Evolutionary conservation across 2,888 invertebrate genomes (phyloP).

Genomic region (Pristionchus mayeri): DNA sequence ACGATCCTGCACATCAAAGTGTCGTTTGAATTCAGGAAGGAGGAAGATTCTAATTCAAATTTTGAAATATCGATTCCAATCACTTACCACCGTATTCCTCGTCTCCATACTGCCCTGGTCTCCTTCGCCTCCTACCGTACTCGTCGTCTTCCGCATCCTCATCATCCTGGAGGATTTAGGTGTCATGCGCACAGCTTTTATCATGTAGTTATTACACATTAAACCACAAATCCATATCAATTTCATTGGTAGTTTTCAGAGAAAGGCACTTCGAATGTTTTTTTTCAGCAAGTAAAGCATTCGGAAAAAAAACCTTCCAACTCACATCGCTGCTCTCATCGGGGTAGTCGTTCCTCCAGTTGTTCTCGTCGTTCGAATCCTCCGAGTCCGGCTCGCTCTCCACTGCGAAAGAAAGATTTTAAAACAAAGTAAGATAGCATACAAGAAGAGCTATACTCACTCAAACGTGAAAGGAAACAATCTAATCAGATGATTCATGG

Average conservation of each 20-base stretch:
- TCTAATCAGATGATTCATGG: not conserved
- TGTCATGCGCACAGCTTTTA: no score
- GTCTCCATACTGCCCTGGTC: not conserved
- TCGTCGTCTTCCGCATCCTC: conserved; percentile 43
- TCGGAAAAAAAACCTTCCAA: not conserved
- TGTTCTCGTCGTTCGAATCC: conserved; percentile 75
- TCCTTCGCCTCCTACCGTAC: not conserved
- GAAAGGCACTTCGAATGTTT: no score
- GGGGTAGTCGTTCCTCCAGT: conserved; percentile 75
- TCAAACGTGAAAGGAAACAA: not conserved
- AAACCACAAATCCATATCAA: no score
- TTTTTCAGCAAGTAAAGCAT: no score
- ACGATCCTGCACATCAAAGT: not conserved
- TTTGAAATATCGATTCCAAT: not conserved
- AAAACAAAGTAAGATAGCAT: no score
- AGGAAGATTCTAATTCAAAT: not conserved
- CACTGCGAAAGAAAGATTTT: not conserved
- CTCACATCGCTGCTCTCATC: conserved; percentile 67
- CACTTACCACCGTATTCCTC: conserved; percentile 49
- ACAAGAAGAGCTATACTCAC: not conserved
- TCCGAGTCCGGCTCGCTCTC: conserved; percentile 52
- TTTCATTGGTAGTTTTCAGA: no score
- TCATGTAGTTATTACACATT: no score
- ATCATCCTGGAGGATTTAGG: not conserved
- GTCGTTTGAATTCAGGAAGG: not conserved